A percentile compares a stretch with the other conserved stretches of the same genome.
Conservation (phyloP, 1,140 invertebrate species). For the Scylla paramamosain region DNA sequence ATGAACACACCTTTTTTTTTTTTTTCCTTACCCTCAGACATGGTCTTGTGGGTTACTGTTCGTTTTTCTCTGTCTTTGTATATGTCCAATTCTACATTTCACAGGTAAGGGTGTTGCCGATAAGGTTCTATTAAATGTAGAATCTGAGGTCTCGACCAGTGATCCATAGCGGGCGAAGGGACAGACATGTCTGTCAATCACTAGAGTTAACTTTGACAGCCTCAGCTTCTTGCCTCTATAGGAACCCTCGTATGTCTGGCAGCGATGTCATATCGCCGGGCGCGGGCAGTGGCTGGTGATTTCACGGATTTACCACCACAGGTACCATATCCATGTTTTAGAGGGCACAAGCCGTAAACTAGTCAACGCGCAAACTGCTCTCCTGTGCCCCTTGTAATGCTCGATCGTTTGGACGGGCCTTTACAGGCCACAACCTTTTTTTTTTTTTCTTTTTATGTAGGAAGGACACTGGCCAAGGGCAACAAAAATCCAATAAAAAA, state of each 20-base stretch:
- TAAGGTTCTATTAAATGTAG: slow-evolving; percentile 36
- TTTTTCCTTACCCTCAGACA: too few relatives aligned
- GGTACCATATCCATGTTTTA: neutral
- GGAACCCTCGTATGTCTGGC: slow-evolving; percentile 34
- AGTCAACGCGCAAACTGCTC: neutral
- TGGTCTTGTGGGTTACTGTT: neutral
- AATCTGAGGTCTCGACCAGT: neutral
- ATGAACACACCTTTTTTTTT: neutral
- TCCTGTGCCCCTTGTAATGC: neutral
- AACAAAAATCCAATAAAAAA: too few relatives aligned
- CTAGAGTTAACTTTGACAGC: neutral
- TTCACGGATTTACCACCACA: neutral
- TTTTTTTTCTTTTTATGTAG: too few relatives aligned
- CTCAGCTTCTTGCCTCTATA: neutral
- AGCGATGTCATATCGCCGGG: slow-evolving; percentile 12
- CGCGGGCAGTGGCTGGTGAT: neutral
- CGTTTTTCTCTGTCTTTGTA: neutral
- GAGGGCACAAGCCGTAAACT: too few relatives aligned
- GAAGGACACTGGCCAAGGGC: too few relatives aligned
- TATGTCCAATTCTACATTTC: too few relatives aligned
- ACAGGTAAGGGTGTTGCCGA: slow-evolving; percentile 25
- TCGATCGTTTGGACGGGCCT: neutral
- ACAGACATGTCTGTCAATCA: slow-evolving; percentile 33
- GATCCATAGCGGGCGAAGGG: neutral
- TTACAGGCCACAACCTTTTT: too few relatives aligned